Conservation (phyloP, 2,797 vertebrate genomes). For the Echeneis naucrates region DNA sequence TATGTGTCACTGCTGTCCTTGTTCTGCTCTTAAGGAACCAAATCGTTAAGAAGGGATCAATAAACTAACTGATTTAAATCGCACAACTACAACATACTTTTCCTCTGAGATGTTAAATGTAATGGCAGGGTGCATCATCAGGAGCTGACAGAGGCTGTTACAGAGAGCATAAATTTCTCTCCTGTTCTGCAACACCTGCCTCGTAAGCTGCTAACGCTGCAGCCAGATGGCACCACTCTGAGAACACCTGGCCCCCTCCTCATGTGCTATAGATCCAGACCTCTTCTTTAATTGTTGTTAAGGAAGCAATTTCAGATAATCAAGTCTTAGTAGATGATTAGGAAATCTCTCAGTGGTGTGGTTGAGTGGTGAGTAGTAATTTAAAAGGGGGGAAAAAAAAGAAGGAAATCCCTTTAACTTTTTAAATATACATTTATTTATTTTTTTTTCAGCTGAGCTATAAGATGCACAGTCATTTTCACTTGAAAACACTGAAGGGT, state of each 20-base stretch:
- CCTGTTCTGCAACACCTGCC: conserved; percentile 78
- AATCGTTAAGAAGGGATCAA: conserved; percentile 2
- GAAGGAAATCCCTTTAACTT: neutral
- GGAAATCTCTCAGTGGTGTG: neutral
- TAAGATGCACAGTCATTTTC: neutral
- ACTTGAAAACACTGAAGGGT: neutral
- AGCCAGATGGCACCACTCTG: conserved; percentile 80
- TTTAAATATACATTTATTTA: neutral
- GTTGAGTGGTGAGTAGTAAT: conserved; percentile 3
- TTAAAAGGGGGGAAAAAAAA: neutral
- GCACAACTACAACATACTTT: neutral
- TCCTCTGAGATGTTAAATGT: conserved; percentile 12
- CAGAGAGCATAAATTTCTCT: conserved; percentile 64
- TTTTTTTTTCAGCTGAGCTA: neutral
- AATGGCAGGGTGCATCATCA: conserved; percentile 50
- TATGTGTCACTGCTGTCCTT: neutral
- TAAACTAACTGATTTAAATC: conserved; percentile 41
- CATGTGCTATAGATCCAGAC: conserved; percentile 24
- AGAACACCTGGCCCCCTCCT: conserved; percentile 77
- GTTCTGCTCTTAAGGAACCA: neutral
- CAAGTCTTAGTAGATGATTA: conserved; percentile 7
- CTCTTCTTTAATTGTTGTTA: conserved; percentile 52
- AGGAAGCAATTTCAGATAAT: conserved; percentile 67
- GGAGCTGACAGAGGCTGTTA: conserved; percentile 59
- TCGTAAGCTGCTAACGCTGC: conserved; percentile 70